phyloP scores from a whole-genome alignment of 2,113 vertebrate genomes.

The Dinomys branickii region DNA sequence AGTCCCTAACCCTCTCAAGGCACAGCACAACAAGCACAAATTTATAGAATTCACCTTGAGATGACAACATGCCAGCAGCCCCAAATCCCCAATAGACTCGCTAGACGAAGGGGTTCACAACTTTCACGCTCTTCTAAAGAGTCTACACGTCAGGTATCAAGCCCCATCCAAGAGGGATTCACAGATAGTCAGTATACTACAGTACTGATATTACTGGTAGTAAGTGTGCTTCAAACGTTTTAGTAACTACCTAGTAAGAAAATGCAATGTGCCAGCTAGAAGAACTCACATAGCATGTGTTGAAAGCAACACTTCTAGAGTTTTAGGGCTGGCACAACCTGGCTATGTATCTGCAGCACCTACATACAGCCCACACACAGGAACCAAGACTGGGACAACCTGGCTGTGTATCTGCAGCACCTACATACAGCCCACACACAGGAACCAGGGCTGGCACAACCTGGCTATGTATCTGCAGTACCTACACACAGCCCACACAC shows the following conservation, averaged over 20 bases:
- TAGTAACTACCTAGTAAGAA: not conserved
- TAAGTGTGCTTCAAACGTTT: slow-evolving; percentile 10
- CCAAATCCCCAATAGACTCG: not conserved
- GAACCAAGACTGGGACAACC: not conserved
- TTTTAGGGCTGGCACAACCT: slow-evolving; percentile 7
- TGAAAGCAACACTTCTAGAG: not conserved
- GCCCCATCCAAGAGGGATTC: not conserved
- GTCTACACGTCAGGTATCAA: not conserved
- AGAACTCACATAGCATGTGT: not conserved
- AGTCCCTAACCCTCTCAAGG: not conserved
- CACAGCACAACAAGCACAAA: not conserved
- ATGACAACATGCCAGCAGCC: not conserved
- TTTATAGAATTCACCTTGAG: slow-evolving; percentile 1
- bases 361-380: not conserved
- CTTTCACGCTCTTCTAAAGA: not conserved
- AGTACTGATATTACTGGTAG: not conserved
- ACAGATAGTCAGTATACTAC: not conserved
- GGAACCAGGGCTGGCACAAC: not conserved
- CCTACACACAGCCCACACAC: not conserved
- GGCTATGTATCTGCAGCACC: not conserved
- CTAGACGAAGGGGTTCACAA: not conserved
- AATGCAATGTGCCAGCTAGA: not conserved
- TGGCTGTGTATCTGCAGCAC: not conserved
- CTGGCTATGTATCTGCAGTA: not conserved
- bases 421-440: not conserved